Evolutionary conservation across 2,888 invertebrate genomes (phyloP), one percentile per base, ranked within the genome.

Genomic region (Acheta domesticus): DNA sequence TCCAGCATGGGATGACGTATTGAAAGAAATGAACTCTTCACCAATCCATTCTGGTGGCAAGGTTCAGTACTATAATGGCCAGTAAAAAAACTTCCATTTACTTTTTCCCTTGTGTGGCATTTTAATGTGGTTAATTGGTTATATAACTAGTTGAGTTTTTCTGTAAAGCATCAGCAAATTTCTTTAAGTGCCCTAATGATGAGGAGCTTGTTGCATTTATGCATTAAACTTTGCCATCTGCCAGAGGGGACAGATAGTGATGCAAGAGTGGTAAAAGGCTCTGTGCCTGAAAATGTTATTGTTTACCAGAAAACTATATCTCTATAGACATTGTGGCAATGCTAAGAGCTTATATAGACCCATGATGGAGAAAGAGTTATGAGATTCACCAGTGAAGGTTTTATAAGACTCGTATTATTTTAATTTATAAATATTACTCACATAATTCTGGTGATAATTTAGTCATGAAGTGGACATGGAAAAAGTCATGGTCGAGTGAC

Each of bases 1-100:
- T 89, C 78, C 89, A 94, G 94, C 93, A 80, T 94, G 94, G 94
- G 92, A 93, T 84, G 93, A 93, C 84, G 89, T 92, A 84, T 87
- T 92, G 85, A 84, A 85, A 80, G 87, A 87, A 82, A 85, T 86
- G 83, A 80, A 74, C 76, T 48, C 79, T 73, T 49, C 77, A 14
- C 85, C 86, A 77, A 84, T 84, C 79, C 84, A 85, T 81, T 82
- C 86, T 78, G 88, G 88, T 82, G 88, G 89, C 83, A 88, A 89
- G 85, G 89, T 90, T 82, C 88, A 89, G 85, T 90, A 89, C 87
- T 91, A 91, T 85, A 89, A 87, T 84, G 91, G 90, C 85, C 88
- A 89, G 85, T 88, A 87, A 86, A 19, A 74, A 23, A 36, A 36
- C 36, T 36, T 36, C 36, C 36, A 36, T 8, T 36, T 36, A 23